Evolutionary conservation across 1,140 invertebrate genomes (phyloP), one percentile per base, ranked within the genome.

Genomic region (Nixonia krombeini): DNA sequence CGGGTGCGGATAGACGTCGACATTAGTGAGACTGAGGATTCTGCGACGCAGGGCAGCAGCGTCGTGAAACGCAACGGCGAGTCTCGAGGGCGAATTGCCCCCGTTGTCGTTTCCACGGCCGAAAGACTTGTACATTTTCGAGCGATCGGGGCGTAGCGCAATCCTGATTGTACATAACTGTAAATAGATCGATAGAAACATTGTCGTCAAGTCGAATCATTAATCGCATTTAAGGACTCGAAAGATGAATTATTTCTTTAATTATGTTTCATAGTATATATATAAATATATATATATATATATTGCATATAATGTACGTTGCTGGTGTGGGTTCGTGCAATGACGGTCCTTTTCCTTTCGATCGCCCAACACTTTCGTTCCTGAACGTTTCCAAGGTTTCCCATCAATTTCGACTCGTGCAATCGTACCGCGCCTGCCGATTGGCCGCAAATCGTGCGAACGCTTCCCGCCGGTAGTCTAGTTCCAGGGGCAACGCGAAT

Each of bases 121-220:
- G n/a, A n/a, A n/a, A n/a, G n/a, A n/a, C n/a, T n/a, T n/a, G n/a
- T n/a, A n/a, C n/a, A n/a, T n/a, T n/a, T n/a, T n/a, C n/a, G n/a
- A n/a, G n/a, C n/a, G n/a, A n/a, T n/a, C n/a, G n/a, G n/a, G n/a
- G n/a, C n/a, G n/a, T n/a, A n/a, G 50, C 47, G 56, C 12, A 52
- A 56, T 65, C 41, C 29, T 57, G 18, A 61, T 40, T 80, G 76
- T 80, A 78, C 46, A 80, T 77, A 78, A 12, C 65, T 78, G 76
- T 80, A 80, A 64, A 80, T 78, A 78, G 52, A 35, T 46, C 33
- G 51, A 72, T 79, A 76, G 75, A 71, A 26, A 49, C 50, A 69
- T 73, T 68, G 72, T 78, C 75, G 72, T 76, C 72, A 73, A 61
- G 72, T 67, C 69, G 75, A 71, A 70, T 63, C 58, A 74, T 69